Evolutionary conservation across 2,797 vertebrate genomes (phyloP).

Genomic region (Arnoldichthys spilopterus): DNA sequence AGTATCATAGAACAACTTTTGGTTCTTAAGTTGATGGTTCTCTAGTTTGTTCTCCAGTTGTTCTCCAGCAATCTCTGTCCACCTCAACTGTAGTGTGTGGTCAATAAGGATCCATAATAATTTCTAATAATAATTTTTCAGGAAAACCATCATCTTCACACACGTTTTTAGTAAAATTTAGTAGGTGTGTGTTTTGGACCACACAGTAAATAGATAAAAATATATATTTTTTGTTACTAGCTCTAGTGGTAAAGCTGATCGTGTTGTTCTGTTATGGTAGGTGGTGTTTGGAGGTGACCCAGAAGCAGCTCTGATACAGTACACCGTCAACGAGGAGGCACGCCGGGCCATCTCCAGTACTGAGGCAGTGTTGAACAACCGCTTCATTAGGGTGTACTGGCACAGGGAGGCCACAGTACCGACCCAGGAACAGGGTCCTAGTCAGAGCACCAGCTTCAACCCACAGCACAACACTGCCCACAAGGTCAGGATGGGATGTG

Average conservation of each 20-base stretch:
- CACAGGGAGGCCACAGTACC: conserved; percentile 84
- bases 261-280: conserved; percentile 65
- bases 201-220: too few species aligned
- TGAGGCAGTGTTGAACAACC: conserved; percentile 94
- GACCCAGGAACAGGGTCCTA: conserved; percentile 72
- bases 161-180: too few species aligned
- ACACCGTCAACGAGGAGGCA: conserved; percentile 92
- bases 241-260: not conserved
- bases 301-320: conserved; percentile 94
- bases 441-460: conserved; percentile 63
- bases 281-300: conserved; percentile 95
- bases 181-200: too few species aligned
- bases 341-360: conserved; percentile 92
- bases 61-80: not conserved
- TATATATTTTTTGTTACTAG: too few species aligned
- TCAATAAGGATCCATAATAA: too few species aligned
- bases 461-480: conserved; percentile 71
- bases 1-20: too few species aligned
- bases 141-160: too few species aligned
- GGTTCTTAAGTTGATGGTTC: too few species aligned
- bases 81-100: not conserved
- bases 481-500: conserved; percentile 66
- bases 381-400: conserved; percentile 96
- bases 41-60: too few species aligned
- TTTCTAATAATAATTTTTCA: too few species aligned